Percentiles rank a stretch among this genome's conserved stretches.
Conservation (phyloP, 2,888 invertebrate genomes). For the Drosophila eohydei region DNA sequence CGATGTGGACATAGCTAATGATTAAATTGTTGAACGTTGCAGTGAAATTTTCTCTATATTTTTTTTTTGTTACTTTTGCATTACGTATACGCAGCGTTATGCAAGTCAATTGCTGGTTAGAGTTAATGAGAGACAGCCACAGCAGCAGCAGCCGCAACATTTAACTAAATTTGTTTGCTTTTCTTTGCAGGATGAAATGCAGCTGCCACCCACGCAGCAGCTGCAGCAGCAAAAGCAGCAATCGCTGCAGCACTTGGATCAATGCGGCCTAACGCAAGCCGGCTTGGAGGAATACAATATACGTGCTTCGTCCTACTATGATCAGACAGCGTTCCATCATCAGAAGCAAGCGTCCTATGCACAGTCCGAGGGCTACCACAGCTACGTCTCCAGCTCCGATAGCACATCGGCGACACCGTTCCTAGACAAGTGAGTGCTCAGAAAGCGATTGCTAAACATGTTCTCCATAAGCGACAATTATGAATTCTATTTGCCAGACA, state of each 20-base stretch:
- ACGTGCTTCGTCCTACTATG: slow-evolving; percentile 86
- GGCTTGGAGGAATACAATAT: slow-evolving; percentile 90
- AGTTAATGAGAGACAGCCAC: slow-evolving; percentile 30
- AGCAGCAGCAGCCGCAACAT: not conserved
- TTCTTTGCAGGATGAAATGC: slow-evolving; percentile 83
- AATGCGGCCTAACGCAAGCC: slow-evolving; percentile 87
- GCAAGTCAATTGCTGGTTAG: slow-evolving; percentile 43
- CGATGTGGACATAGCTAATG: slow-evolving; percentile 70
- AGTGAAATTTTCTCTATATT: slow-evolving; percentile 41
- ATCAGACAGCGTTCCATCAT: slow-evolving; percentile 87
- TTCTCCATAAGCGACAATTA: slow-evolving; percentile 66
- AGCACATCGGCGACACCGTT: slow-evolving; percentile 91
- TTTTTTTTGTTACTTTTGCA: slow-evolving; percentile 7
- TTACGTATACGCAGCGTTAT: slow-evolving; percentile 66
- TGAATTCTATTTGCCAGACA: slow-evolving; percentile 55
- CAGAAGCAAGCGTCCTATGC: slow-evolving; percentile 91
- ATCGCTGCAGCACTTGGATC: slow-evolving; percentile 71
- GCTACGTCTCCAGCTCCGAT: slow-evolving; percentile 91
- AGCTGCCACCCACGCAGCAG: slow-evolving; percentile 51
- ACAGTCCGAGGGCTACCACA: slow-evolving; percentile 92
- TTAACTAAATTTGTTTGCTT: slow-evolving; percentile 28
- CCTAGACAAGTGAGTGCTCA: slow-evolving; percentile 87
- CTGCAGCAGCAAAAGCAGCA: slow-evolving; percentile 47
- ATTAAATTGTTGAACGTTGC: slow-evolving; percentile 63
- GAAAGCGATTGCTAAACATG: slow-evolving; percentile 46